Conservation (phyloP, 2,797 vertebrate genomes). For the Poeciliopsis paucimaculata region DNA sequence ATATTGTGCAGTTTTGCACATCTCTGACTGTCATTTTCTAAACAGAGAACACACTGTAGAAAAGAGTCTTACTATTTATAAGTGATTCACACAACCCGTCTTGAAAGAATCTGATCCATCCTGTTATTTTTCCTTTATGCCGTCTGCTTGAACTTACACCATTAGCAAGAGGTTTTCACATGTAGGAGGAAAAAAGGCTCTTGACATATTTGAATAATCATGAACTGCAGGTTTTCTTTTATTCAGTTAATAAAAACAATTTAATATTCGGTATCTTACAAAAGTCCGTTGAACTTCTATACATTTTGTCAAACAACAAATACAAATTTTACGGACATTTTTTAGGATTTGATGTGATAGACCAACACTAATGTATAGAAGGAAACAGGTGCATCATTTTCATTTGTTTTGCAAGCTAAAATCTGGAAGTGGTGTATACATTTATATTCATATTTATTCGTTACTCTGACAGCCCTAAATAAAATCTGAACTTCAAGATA, state of each 20-base stretch:
- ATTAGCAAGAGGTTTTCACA: neutral
- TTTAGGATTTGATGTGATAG: neutral
- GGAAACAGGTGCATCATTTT: neutral
- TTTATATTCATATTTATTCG: neutral
- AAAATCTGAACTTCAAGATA: neutral
- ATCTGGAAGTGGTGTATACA: neutral
- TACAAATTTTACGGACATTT: neutral
- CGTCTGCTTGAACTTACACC: neutral
- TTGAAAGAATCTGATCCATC: neutral
- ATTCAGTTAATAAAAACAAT: neutral
- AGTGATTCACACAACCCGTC: neutral
- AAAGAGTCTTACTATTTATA: neutral
- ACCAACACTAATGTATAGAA: neutral
- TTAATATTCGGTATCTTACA: neutral
- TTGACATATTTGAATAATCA: neutral
- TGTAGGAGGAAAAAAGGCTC: too few relatives aligned
- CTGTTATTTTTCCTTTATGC: slow-evolving; percentile 8
- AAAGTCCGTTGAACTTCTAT: neutral
- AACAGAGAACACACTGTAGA: neutral
- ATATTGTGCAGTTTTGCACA: slow-evolving; percentile 12
- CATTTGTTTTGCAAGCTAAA: neutral
- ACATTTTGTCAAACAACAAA: neutral
- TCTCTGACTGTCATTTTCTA: slow-evolving; percentile 10
- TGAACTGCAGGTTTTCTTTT: neutral
- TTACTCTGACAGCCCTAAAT: neutral